Base-by-base conservation (phyloP, 2,888 invertebrate genomes). In the Hipparchia semele region DNA sequence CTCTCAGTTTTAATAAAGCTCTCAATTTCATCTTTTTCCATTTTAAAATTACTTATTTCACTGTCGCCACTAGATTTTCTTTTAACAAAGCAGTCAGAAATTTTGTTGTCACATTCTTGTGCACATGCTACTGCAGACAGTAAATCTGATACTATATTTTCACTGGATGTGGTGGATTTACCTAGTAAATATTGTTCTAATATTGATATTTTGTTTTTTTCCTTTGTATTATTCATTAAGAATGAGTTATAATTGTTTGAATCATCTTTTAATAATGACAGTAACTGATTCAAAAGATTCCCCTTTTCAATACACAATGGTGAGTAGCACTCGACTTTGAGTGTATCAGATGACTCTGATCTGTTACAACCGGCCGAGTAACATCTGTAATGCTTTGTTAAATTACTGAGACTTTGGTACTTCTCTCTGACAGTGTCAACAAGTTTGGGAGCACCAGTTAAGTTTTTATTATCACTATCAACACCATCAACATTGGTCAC, bases 261-360 rank as follows among this genome's bases (percentile, higher is more conserved):
- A 72, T 96, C 96, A 4, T 96, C 96, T 96, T 84, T 96, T 89
- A 83, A 96, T 82, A 79, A 96, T 82, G 73, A 94, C 80, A 79
- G 96, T 67, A 98, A 87, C 81, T 97, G 96, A 78, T 95, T 95
- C 67, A 97, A 95, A 5, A 97, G 92, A 79, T 95, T 95, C 6
- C 95, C 95, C 84, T 97, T 96, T 83, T 96, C 96, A 70, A 97
- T 92, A 84, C 98, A 98, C 65, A 97, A 87, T 0, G 98, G 97
- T 0, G 98, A 98, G 85, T 97, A 98, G 82, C 98, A 98, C 67
- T 90, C 80, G 84, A 94, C 77, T 94, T 90, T 90, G 83, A 96
- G 87, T 77, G 87, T 86, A 78, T 95, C 95, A 75, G 94, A 91
- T 64, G 93, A 89, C 77, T 94, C 94, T 39, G 94, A 90, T 85